phyloP scores from a whole-genome alignment of 2,113 vertebrate genomes.

The Ctenomys sociabilis region DNA sequence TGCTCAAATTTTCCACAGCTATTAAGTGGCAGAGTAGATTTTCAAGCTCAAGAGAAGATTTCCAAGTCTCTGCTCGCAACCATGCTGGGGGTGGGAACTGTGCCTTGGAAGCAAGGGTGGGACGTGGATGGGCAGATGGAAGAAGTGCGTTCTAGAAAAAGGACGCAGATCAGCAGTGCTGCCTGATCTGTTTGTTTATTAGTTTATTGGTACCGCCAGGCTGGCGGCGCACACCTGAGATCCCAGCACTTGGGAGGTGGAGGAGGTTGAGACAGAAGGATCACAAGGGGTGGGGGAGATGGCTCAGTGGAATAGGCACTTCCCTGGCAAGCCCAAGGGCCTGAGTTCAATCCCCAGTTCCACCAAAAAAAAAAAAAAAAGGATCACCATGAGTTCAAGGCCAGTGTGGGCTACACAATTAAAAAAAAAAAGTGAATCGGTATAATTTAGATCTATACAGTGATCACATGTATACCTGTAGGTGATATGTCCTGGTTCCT shows the following conservation, averaged over 20 bases:
- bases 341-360: too few species aligned
- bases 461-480: too few species aligned
- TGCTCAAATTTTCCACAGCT: constrained; percentile 36
- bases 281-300: too few species aligned
- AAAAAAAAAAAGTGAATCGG: background rate
- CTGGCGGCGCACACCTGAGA: background rate
- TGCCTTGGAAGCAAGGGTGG: background rate
- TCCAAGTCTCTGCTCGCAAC: background rate
- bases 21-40: background rate
- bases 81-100: background rate
- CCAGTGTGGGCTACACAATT: background rate
- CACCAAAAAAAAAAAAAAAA: too few species aligned
- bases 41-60: background rate
- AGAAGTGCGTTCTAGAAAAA: constrained; percentile 3
- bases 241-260: background rate
- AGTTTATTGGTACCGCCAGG: background rate
- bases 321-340: too few species aligned
- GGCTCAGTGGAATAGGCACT: too few species aligned
- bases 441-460: too few species aligned
- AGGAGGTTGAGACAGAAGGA: background rate
- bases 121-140: background rate
- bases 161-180: background rate
- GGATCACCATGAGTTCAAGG: background rate
- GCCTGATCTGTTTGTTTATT: background rate
- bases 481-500: too few species aligned